phyloP scores from a whole-genome alignment of 2,797 vertebrate species.

The Sebastes diploproa region DNA sequence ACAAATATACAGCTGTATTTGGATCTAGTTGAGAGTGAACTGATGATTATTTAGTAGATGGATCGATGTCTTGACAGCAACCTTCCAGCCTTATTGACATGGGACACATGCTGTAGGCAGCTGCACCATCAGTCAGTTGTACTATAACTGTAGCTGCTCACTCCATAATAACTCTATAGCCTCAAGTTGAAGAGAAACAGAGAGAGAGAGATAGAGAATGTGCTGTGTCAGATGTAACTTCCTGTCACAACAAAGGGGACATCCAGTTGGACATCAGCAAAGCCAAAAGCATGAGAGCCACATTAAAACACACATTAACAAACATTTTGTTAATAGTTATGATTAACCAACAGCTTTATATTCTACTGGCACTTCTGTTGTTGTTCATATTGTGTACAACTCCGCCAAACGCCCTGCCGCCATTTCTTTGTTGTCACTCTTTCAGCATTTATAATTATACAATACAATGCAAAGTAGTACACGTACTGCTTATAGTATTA shows the following conservation, averaged over 20 bases:
- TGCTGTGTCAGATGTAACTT: slow-evolving; percentile 26
- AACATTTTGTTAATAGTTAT: neutral
- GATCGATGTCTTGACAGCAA: neutral
- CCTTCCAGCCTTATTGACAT: neutral
- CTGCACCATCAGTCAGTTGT: neutral
- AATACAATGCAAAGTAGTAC: neutral
- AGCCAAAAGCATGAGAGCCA: neutral
- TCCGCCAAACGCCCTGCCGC: neutral
- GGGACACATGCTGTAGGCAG: neutral
- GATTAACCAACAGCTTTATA: neutral
- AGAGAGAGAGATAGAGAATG: neutral
- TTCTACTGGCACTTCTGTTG: neutral
- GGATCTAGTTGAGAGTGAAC: neutral
- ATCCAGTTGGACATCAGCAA: neutral
- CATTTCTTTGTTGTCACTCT: neutral
- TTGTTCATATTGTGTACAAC: neutral
- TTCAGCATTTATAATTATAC: neutral
- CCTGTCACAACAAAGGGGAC: slow-evolving; percentile 33
- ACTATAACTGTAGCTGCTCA: neutral
- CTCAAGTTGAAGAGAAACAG: neutral
- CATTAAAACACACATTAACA: neutral
- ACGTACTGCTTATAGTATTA: accelerated
- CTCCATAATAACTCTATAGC: neutral
- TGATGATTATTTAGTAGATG: neutral
- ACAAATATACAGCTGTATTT: neutral